Conservation (phyloP, 64 coral and sea anemone genomes). For the Trachythela sp. region DNA sequence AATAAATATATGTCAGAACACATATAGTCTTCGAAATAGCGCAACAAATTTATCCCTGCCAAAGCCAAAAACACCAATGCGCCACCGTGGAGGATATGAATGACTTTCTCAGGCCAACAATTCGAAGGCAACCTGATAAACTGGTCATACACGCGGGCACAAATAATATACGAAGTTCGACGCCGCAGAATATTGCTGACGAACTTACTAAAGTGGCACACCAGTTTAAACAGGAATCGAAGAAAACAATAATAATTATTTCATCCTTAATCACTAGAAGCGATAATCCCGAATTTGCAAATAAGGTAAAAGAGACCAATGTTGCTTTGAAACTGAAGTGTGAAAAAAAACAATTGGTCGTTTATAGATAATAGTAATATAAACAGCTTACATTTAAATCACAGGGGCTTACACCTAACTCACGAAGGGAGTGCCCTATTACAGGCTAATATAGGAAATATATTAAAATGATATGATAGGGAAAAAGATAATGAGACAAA, state of each 20-base stretch:
- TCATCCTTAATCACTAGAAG: slow-evolving; percentile 2
- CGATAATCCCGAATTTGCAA: slow-evolving; percentile 8
- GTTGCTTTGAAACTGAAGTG: not conserved
- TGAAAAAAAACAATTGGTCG: not conserved
- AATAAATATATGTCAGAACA: too few species aligned
- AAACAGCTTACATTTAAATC: too few species aligned
- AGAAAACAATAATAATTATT: not conserved
- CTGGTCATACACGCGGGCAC: not conserved
- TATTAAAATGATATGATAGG: too few species aligned
- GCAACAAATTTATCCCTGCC: too few species aligned
- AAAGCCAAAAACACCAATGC: too few species aligned
- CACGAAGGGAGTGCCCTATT: too few species aligned
- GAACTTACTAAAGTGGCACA: not conserved
- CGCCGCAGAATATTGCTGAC: slow-evolving; percentile 8
- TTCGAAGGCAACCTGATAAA: slow-evolving; percentile 8
- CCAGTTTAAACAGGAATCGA: not conserved
- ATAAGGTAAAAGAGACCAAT: not conserved
- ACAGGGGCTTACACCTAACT: too few species aligned
- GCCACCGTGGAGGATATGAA: not conserved
- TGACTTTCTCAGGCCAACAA: slow-evolving; percentile 3
- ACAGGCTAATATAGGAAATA: too few species aligned
- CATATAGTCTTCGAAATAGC: too few species aligned
- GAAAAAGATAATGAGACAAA: too few species aligned
- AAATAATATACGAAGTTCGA: slow-evolving; percentile 3
- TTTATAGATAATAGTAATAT: too few species aligned